phyloP scores from a whole-genome alignment of 2,797 vertebrate species.

The Sorex maritimensis region DNA sequence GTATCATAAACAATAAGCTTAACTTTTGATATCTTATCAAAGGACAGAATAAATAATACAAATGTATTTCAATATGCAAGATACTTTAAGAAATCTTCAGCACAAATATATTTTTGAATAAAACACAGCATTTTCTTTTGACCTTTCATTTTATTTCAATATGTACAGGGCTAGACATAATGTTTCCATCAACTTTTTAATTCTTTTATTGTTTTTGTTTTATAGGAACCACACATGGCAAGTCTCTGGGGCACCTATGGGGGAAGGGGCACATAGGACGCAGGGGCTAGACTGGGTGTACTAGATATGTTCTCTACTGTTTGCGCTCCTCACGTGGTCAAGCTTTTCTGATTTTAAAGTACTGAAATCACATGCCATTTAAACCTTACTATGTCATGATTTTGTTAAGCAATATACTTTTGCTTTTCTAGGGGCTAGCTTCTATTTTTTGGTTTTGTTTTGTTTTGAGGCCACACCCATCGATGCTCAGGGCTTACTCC shows the following conservation, averaged over 20 bases:
- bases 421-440: not conserved
- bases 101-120: conserved; percentile 73
- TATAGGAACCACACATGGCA: no score
- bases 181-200: conserved; percentile 31
- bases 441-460: no score
- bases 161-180: not conserved
- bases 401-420: conserved; percentile 64
- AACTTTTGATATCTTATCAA: conserved; percentile 61
- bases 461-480: no score
- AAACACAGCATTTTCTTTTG: conserved; percentile 65
- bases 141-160: conserved; percentile 66
- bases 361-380: conserved; percentile 39
- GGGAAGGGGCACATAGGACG: no score
- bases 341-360: conserved; percentile 67
- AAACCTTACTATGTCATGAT: conserved; percentile 24
- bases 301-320: no score
- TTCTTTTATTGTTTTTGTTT: not conserved
- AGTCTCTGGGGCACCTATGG: no score
- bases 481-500: no score
- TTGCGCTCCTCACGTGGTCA: no score
- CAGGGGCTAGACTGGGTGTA: no score
- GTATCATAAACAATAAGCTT: conserved; percentile 50
- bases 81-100: conserved; percentile 68
- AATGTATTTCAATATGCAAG: conserved; percentile 50
- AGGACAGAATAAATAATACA: conserved; percentile 62